phyloP scores from a whole-genome alignment of 2,113 vertebrate genomes.

The Indicator indicator region DNA sequence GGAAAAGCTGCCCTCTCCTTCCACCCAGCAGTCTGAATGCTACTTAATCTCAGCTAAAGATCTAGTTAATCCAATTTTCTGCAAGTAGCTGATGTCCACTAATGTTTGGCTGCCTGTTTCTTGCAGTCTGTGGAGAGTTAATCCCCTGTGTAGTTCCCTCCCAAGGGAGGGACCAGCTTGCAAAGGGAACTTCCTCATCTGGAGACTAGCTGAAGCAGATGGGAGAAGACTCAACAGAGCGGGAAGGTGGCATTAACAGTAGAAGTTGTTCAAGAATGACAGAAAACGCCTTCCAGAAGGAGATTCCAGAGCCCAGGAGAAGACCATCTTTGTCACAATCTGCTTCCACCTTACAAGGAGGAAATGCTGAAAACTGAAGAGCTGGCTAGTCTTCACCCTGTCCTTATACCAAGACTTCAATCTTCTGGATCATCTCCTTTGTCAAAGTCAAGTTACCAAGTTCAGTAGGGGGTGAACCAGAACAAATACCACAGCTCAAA shows the following conservation, averaged over 20 bases:
- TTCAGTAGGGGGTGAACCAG: background rate
- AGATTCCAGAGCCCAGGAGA: background rate
- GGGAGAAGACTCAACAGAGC: background rate
- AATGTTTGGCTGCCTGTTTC: background rate
- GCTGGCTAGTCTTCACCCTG: background rate
- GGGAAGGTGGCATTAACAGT: background rate
- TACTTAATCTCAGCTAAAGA: background rate
- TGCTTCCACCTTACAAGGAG: background rate
- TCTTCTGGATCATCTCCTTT: background rate
- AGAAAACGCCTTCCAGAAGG: background rate
- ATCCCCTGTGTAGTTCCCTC: background rate
- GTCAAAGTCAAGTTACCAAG: background rate
- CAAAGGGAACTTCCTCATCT: background rate
- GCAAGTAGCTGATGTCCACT: background rate
- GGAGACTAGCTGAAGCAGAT: background rate
- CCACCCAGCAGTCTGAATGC: rapidly evolving
- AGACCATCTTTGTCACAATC: background rate
- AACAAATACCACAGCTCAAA: background rate
- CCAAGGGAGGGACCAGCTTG: too few species aligned
- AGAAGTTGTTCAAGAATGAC: background rate
- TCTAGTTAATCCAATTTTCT: background rate
- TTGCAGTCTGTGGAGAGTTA: background rate
- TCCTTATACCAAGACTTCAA: background rate
- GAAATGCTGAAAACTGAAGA: background rate
- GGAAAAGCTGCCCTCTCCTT: background rate